A percentile compares a stretch with the other conserved stretches of the same genome.
phyloP scores from a whole-genome alignment of 2,113 vertebrate species.

The Nanorana parkeri region DNA sequence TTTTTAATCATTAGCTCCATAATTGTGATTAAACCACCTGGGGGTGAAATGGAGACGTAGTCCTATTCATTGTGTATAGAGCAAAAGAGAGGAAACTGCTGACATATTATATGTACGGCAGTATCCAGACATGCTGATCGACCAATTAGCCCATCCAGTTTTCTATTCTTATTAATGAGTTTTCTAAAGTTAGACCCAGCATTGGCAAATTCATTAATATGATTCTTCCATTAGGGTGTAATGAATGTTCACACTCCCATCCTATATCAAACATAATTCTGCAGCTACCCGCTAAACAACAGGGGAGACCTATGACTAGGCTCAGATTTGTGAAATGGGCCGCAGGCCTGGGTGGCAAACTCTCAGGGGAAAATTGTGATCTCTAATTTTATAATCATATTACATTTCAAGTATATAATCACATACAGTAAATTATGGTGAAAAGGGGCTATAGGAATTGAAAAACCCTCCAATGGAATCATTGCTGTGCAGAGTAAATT shows the following conservation, averaged over 20 bases:
- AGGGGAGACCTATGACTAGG: too few species aligned
- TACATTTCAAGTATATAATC: too few species aligned
- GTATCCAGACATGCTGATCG: slow-evolving; percentile 13
- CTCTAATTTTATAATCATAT: too few species aligned
- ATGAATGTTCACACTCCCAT: not conserved
- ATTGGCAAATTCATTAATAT: not conserved
- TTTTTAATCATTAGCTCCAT: slow-evolving; percentile 4
- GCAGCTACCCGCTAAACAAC: not conserved
- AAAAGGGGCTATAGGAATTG: too few species aligned
- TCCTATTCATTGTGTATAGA: not conserved
- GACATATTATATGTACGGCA: not conserved
- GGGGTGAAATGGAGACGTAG: not conserved
- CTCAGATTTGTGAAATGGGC: too few species aligned
- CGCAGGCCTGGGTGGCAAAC: too few species aligned
- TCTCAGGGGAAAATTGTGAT: too few species aligned
- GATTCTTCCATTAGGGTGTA: not conserved
- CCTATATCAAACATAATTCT: not conserved
- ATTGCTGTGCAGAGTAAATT: too few species aligned
- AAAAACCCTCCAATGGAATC: too few species aligned
- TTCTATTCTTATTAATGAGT: not conserved
- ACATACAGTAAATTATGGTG: too few species aligned
- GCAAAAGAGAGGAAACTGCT: slow-evolving; percentile 5
- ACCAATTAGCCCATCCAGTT: slow-evolving; percentile 8
- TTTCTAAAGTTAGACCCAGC: not conserved
- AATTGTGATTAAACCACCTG: not conserved